A percentile compares a stretch with the other conserved stretches of the same genome.
Conservation (phyloP, 2,797 vertebrate genomes). For the Eulemur mongoz region DNA sequence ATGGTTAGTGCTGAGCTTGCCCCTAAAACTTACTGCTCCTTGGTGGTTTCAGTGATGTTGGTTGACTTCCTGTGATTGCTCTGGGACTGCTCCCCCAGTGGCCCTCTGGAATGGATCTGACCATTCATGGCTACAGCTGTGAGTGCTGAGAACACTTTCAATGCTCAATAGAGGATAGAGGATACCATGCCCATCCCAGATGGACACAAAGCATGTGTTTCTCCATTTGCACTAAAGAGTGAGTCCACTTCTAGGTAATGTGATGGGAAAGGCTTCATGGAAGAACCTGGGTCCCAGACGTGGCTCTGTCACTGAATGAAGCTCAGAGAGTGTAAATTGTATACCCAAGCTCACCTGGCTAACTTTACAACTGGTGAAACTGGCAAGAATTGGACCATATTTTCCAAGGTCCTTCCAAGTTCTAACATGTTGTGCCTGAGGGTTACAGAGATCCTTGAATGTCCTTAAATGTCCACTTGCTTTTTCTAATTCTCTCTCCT, state of each 20-base stretch:
- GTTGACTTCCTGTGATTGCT: neutral
- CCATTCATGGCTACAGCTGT: neutral
- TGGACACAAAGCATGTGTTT: neutral
- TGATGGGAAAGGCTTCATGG: neutral
- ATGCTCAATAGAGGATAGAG: neutral
- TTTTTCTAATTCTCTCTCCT: neutral
- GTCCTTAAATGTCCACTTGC: neutral
- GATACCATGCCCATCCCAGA: neutral
- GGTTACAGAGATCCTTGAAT: neutral
- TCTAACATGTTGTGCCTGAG: neutral
- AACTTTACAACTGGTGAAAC: neutral
- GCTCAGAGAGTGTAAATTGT: neutral
- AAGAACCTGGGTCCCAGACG: neutral
- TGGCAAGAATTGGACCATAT: neutral
- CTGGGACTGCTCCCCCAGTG: neutral
- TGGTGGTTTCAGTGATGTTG: neutral
- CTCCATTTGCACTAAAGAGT: neutral
- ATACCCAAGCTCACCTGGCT: neutral
- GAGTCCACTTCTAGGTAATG: neutral
- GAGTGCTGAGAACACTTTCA: neutral
- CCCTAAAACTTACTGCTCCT: neutral
- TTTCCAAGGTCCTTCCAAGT: constrained; percentile 1
- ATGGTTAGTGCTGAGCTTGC: neutral
- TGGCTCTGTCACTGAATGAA: neutral
- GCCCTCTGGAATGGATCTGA: neutral